These are phyloP conservation scores for Xenopus tropicalis DNA, from an alignment of 2,113 vertebrate species.

Conservation along the genomic window UCB_Xtro_10.0 CM004448.2:50247501-50248000, in stretches of 20 bases:
- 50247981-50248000: constrained; percentile 1
- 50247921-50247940: too few species aligned
- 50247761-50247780: not conserved
- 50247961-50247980: not conserved
- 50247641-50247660: not conserved
- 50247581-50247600: constrained; percentile 12
- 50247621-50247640: not conserved
- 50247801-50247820: too few species aligned
- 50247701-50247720: too few species aligned
- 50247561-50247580: constrained; percentile 30
- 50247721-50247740: too few species aligned
- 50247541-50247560: constrained; percentile 42
- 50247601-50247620: not conserved
- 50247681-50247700: too few species aligned
- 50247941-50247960: not conserved
- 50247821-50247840: too few species aligned
- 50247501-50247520: constrained; percentile 8
- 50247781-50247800: not conserved
- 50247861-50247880: too few species aligned
- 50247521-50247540: constrained; percentile 13
- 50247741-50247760: too few species aligned
- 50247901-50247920: too few species aligned
- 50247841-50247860: too few species aligned
- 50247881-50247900: too few species aligned
- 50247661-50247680: too few species aligned